phyloP scores from a whole-genome alignment of 30 jellyfish, hydroid and myxozoan species.

The Morbakka virulenta region DNA sequence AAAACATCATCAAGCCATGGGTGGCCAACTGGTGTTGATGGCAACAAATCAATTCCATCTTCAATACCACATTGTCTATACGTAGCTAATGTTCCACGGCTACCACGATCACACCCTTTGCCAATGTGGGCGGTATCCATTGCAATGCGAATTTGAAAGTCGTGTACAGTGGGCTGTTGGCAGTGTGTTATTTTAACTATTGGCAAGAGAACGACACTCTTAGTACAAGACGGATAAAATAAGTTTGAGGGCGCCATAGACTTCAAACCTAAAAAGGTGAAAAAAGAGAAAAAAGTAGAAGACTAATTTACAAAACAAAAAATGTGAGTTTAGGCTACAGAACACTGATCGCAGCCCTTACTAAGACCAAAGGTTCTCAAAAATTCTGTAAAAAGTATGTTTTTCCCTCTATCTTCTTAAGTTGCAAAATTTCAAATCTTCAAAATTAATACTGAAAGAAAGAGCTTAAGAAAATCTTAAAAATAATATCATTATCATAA shows the following conservation, averaged over 20 bases:
- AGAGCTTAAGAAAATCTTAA: too few relatives aligned
- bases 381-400: too few relatives aligned
- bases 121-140: slow-evolving; percentile 61
- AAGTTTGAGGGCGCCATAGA: neutral
- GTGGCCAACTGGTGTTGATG: slow-evolving; percentile 21
- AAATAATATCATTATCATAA: too few relatives aligned
- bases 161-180: slow-evolving; percentile 47
- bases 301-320: too few relatives aligned
- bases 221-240: slow-evolving; percentile 53
- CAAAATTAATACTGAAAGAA: too few relatives aligned
- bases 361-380: too few relatives aligned
- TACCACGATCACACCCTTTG: slow-evolving; percentile 71
- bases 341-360: too few relatives aligned
- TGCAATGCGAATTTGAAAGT: slow-evolving; percentile 23
- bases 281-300: too few relatives aligned
- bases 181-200: slow-evolving; percentile 10
- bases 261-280: neutral
- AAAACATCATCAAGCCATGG: slow-evolving; percentile 46
- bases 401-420: too few relatives aligned
- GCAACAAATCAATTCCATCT: slow-evolving; percentile 49
- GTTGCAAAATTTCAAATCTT: too few relatives aligned
- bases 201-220: slow-evolving; percentile 32
- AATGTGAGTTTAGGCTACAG: too few relatives aligned
- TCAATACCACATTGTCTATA: slow-evolving; percentile 52
- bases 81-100: slow-evolving; percentile 3